A percentile compares a stretch with the other conserved stretches of the same genome.
Evolutionary conservation across 2,888 invertebrate species (phyloP).

Genomic region (Pegoplata infirma): DNA sequence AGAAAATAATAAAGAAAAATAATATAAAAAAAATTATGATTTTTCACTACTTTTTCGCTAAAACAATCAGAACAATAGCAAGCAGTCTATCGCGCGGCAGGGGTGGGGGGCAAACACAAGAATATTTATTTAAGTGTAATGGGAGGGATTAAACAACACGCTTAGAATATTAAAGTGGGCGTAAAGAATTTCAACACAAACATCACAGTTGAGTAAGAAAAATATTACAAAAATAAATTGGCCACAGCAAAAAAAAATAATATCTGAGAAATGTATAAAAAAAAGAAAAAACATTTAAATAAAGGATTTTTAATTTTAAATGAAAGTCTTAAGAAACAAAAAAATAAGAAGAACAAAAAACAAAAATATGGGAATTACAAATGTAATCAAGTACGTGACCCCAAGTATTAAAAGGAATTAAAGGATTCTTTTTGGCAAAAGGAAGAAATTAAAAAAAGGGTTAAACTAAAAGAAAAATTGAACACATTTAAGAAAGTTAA

Average conservation of each 20-base stretch:
- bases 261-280: conserved; percentile 30
- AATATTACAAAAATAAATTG: conserved; percentile 39
- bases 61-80: conserved; percentile 23
- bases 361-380: conserved; percentile 57
- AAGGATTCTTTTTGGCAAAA: conserved; percentile 25
- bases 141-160: conserved; percentile 64
- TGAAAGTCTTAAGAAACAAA: conserved; percentile 20
- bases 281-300: conserved; percentile 22
- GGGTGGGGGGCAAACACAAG: too few relatives aligned
- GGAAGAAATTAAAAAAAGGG: not conserved
- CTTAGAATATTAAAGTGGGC: conserved; percentile 65
- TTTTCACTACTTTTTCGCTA: conserved; percentile 33
- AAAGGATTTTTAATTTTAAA: conserved; percentile 43
- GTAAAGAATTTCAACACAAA: conserved; percentile 48
- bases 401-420: conserved; percentile 57
- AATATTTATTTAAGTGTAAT: conserved; percentile 47
- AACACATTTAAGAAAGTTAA: not conserved
- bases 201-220: conserved; percentile 23
- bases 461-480: not conserved
- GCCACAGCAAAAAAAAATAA: not conserved
- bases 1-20: conserved; percentile 40
- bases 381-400: conserved; percentile 63
- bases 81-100: too few relatives aligned
- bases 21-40: conserved; percentile 27
- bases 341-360: conserved; percentile 5